These are phyloP conservation scores for Chloroclysta siterata DNA, from an alignment of 2,888 invertebrate species.

Conservation along the genomic window DNA sequence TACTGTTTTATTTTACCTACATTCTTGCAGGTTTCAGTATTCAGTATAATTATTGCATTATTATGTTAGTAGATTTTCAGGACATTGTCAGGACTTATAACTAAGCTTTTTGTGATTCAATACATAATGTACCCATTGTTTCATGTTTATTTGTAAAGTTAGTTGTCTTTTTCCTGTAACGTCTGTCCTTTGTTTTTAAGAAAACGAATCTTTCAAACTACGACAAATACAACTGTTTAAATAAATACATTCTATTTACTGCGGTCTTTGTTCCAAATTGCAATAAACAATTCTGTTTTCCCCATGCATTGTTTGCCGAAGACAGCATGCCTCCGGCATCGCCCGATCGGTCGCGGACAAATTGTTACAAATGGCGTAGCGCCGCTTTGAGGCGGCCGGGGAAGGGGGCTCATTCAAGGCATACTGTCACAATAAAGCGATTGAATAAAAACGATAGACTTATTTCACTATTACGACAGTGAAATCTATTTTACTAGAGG, in stretches of 20 bases:
- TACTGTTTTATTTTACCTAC: constrained; percentile 35
- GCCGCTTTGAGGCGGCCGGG: constrained; percentile 32
- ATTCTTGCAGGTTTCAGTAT: constrained; percentile 19
- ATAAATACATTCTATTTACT: background rate
- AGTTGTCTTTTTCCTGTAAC: too few relatives aligned
- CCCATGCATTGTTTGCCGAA: constrained; percentile 31
- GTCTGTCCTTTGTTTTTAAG: too few relatives aligned
- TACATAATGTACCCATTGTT: too few relatives aligned
- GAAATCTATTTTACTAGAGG: too few relatives aligned
- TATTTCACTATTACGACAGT: background rate
- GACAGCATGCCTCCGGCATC: constrained; percentile 20
- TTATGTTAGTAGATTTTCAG: too few relatives aligned
- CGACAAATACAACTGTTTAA: too few relatives aligned
- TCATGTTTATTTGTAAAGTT: too few relatives aligned
- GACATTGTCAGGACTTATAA: too few relatives aligned
- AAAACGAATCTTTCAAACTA: too few relatives aligned
- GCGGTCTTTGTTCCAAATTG: background rate
- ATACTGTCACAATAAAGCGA: constrained; percentile 1
- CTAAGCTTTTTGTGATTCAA: too few relatives aligned
- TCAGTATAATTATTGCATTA: too few relatives aligned
- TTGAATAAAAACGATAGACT: background rate
- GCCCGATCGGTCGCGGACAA: constrained; percentile 44
- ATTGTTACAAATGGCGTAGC: constrained; percentile 62
- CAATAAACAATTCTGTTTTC: constrained; percentile 17
- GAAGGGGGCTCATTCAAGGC: constrained; percentile 34